Conservation (phyloP, 2,888 invertebrate genomes). For the Drosophila kuntzei region DNA sequence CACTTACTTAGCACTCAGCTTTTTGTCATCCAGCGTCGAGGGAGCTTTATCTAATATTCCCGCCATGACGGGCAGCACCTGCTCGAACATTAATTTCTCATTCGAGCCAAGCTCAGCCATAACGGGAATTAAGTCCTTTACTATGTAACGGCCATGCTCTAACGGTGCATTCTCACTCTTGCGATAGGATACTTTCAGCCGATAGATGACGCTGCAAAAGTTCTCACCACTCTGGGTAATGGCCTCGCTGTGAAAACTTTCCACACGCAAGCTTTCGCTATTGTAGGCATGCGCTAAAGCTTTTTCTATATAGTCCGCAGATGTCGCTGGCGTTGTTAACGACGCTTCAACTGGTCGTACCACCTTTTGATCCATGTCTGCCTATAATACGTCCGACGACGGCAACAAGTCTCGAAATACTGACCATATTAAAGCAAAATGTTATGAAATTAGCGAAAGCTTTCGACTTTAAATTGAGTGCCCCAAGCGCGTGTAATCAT, state of each 20-base stretch:
- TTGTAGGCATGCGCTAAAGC: conserved; percentile 53
- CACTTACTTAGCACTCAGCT: conserved; percentile 69
- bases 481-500: conserved; percentile 11
- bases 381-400: conserved; percentile 28
- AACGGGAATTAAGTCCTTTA: conserved; percentile 71
- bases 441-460: conserved; percentile 23
- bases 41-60: conserved; percentile 40
- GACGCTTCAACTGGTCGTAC: conserved; percentile 7
- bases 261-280: conserved; percentile 46
- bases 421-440: conserved; percentile 15
- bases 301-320: conserved; percentile 40
- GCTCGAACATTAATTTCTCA: conserved; percentile 68
- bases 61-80: conserved; percentile 69
- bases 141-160: conserved; percentile 50
- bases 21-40: conserved; percentile 28
- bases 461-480: conserved; percentile 22
- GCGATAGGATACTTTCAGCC: conserved; percentile 56
- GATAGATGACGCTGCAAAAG: conserved; percentile 80
- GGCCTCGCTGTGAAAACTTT: conserved; percentile 38
- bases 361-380: conserved; percentile 38
- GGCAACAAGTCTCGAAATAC: conserved; percentile 33
- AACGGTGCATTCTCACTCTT: conserved; percentile 20
- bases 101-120: conserved; percentile 68
- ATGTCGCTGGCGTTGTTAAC: neutral
- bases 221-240: conserved; percentile 73